These are phyloP conservation scores for Excalfactoria chinensis DNA, from an alignment of 2,113 vertebrate genomes.

Conservation along the genomic window DNA sequence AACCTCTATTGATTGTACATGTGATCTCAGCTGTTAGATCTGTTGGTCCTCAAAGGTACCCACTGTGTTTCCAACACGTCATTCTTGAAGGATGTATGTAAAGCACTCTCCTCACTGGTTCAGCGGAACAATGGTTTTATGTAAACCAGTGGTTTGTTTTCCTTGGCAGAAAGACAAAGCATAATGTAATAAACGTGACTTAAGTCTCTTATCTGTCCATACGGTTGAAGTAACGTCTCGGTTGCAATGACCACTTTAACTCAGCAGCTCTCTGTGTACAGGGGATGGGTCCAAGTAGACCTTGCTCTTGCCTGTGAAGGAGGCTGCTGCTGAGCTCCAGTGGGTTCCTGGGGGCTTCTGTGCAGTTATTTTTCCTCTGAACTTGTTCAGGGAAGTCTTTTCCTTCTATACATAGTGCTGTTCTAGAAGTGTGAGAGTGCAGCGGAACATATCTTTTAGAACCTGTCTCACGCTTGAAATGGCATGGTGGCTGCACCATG, in stretches of 20 bases:
- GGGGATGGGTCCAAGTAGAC: accelerated
- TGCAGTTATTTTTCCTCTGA: not conserved
- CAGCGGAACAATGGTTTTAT: not conserved
- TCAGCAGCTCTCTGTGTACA: not conserved
- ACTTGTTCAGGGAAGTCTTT: not conserved
- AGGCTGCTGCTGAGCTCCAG: not conserved
- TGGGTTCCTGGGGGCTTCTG: not conserved
- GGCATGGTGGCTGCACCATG: not conserved
- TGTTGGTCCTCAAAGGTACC: not conserved
- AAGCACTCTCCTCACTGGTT: not conserved
- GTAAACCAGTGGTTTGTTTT: not conserved
- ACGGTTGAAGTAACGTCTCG: not conserved
- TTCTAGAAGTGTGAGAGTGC: not conserved
- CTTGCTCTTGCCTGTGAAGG: not conserved
- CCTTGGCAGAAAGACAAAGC: not conserved
- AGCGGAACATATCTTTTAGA: not conserved
- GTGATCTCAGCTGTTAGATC: not conserved
- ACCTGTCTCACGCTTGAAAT: not conserved
- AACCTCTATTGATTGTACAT: not conserved
- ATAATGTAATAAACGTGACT: not conserved
- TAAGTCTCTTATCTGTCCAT: not conserved
- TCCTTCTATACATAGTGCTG: not conserved
- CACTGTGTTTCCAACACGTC: not conserved
- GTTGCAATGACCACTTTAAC: not conserved
- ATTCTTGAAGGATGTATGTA: not conserved